These are phyloP conservation scores for Platerodrilus igneus DNA, from an alignment of 2,888 invertebrate species.

Conservation along the genomic window DNA sequence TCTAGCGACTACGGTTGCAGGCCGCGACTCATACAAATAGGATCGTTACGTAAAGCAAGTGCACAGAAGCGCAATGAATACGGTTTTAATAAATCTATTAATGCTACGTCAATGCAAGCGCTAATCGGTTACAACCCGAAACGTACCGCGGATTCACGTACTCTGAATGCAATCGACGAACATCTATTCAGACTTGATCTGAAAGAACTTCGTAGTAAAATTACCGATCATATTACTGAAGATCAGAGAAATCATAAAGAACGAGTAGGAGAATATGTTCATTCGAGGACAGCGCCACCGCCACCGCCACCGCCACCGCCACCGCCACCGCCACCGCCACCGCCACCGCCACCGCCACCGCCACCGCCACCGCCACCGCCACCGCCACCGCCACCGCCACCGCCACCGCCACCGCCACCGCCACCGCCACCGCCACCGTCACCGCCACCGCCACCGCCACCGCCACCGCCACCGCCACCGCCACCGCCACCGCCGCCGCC, in stretches of 20 bases:
- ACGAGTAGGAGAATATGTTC: too few relatives aligned
- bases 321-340: too few relatives aligned
- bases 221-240: constrained; percentile 14
- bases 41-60: constrained; percentile 28
- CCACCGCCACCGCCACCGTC: too few relatives aligned
- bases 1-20: constrained; percentile 25
- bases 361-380: too few relatives aligned
- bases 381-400: too few relatives aligned
- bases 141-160: constrained; percentile 13
- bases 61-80: constrained; percentile 33
- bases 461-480: too few relatives aligned
- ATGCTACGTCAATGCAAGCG: constrained; percentile 23
- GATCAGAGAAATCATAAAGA: constrained; percentile 21
- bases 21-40: constrained; percentile 23
- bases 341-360: too few relatives aligned
- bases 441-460: too few relatives aligned
- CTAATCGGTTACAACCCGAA: constrained; percentile 22
- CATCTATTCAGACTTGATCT: constrained; percentile 13
- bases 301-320: too few relatives aligned
- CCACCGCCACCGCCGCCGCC: too few relatives aligned
- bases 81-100: constrained; percentile 22
- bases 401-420: too few relatives aligned
- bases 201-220: constrained; percentile 11
- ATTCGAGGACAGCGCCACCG: too few relatives aligned
- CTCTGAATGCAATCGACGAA: constrained; percentile 13